phyloP scores from a whole-genome alignment of 2,113 vertebrate species.

The Callospermophilus lateralis region DNA sequence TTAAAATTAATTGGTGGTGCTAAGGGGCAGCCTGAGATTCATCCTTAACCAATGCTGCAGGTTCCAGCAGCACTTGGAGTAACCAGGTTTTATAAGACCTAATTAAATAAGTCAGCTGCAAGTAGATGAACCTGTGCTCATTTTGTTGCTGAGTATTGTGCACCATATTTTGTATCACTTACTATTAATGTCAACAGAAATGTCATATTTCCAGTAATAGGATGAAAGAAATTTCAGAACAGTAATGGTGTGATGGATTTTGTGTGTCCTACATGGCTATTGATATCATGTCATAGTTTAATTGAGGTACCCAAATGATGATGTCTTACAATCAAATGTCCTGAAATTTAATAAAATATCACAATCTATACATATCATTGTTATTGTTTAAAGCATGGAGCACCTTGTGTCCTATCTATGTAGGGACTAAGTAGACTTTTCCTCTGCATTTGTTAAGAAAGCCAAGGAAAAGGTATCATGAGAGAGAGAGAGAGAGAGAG shows the following conservation, averaged over 20 bases:
- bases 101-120: neutral
- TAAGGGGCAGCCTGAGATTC: neutral
- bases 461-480: neutral
- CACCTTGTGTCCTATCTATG: neutral
- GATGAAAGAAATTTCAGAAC: neutral
- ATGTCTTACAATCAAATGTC: neutral
- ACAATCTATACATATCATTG: neutral
- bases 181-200: neutral
- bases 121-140: neutral
- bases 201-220: neutral
- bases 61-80: neutral
- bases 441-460: neutral
- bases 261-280: neutral
- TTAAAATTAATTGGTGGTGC: neutral
- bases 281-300: conserved; percentile 9
- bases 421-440: neutral
- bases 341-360: neutral
- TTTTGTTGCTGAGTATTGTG: neutral
- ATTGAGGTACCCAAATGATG: neutral
- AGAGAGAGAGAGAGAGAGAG: too few relatives aligned
- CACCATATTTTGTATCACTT: neutral
- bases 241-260: neutral
- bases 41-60: neutral
- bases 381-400: neutral
- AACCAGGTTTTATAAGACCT: neutral